Conservation (phyloP, 2,888 invertebrate genomes). For the Rosalia funebris region DNA sequence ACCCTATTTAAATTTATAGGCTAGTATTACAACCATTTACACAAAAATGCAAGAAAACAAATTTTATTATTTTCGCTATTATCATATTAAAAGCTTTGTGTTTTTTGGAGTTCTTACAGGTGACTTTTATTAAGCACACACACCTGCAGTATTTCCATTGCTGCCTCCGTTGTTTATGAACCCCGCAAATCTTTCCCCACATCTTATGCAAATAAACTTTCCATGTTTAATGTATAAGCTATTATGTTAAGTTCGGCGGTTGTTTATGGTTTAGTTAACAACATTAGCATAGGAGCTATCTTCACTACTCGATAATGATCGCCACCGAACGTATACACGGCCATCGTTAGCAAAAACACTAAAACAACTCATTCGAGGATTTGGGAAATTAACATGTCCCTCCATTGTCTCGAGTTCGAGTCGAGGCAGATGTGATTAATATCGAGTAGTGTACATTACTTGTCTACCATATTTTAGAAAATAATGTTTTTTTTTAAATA, state of each 20-base stretch:
- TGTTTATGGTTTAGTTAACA: constrained; percentile 62
- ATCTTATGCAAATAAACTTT: constrained; percentile 61
- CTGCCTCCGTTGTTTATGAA: constrained; percentile 38
- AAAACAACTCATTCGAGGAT: constrained; percentile 53
- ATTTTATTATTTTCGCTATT: too few species aligned
- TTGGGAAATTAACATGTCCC: constrained; percentile 49
- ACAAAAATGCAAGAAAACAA: too few species aligned
- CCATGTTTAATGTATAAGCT: constrained; percentile 63
- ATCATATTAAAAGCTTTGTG: too few species aligned
- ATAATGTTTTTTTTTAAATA: too few species aligned
- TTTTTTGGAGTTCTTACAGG: constrained; percentile 6
- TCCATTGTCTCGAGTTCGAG: constrained; percentile 4
- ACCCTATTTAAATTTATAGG: too few species aligned
- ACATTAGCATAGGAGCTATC: constrained; percentile 59
- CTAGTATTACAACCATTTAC: too few species aligned
- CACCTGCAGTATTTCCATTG: constrained; percentile 29
- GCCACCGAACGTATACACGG: constrained; percentile 47
- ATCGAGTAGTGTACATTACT: constrained; percentile 2
- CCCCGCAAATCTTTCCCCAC: constrained; percentile 51
- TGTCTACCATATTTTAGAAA: too few species aligned
- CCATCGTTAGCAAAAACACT: constrained; percentile 52
- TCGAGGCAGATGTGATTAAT: background rate
- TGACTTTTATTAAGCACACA: background rate
- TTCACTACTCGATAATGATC: constrained; percentile 58
- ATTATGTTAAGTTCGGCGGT: constrained; percentile 61